Percentiles rank a stretch among this genome's conserved stretches.
phyloP scores from a whole-genome alignment of 2,113 vertebrate genomes.

The Phalacrocorax aristotelis region DNA sequence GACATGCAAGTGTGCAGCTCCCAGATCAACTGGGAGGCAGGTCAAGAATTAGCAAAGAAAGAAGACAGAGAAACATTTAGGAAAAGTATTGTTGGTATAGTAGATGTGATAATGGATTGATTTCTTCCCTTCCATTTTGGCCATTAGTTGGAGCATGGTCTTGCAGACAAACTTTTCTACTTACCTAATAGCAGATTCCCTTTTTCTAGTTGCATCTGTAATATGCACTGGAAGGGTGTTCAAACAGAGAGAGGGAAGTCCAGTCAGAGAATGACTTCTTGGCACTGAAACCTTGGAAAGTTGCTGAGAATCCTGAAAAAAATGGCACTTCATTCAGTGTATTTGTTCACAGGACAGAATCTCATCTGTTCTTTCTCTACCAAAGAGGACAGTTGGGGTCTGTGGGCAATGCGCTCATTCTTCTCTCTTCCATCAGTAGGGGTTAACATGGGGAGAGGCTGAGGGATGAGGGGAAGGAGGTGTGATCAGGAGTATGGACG shows the following conservation, averaged over 20 bases:
- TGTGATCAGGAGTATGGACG: not conserved
- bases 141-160: not conserved
- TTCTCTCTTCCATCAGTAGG: not conserved
- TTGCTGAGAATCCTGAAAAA: slow-evolving; percentile 67
- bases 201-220: slow-evolving; percentile 86
- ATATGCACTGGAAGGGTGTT: slow-evolving; percentile 90
- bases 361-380: not conserved
- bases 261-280: slow-evolving; percentile 79
- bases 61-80: not conserved
- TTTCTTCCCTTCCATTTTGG: not conserved
- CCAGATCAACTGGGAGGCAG: not conserved
- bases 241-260: slow-evolving; percentile 83
- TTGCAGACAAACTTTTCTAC: not conserved
- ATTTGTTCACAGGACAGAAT: not conserved
- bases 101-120: not conserved
- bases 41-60: not conserved
- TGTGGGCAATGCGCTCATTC: not conserved
- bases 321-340: not conserved
- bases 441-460: not conserved
- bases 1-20: not conserved
- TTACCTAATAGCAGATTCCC: slow-evolving; percentile 86
- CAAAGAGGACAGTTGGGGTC: not conserved
- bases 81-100: not conserved
- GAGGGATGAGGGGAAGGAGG: not conserved
- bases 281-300: slow-evolving; percentile 54